Evolutionary conservation across 2,888 invertebrate genomes (phyloP).

Genomic region (Linhomoeus sp.): DNA sequence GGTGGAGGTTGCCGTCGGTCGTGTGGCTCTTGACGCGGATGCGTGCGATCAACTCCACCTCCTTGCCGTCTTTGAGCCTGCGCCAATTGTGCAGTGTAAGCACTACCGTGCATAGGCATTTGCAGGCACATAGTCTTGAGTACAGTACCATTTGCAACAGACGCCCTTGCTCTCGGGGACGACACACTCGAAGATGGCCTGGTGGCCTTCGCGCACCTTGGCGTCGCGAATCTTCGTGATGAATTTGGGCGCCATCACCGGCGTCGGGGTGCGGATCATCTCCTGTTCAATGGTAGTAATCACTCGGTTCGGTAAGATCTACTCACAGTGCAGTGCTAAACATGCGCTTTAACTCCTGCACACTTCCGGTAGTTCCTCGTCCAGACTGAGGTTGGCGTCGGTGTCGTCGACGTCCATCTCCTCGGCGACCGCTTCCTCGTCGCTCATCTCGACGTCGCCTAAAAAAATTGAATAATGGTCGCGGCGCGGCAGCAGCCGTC

Average conservation of each 20-base stretch:
- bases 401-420: constrained; percentile 13
- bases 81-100: too few species aligned
- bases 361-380: background rate
- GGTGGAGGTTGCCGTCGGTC: constrained; percentile 7
- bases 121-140: background rate
- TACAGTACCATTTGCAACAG: constrained; percentile 2
- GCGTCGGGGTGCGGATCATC: constrained; percentile 18
- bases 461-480: background rate
- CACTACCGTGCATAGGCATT: too few species aligned
- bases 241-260: constrained; percentile 26
- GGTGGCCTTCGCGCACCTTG: constrained; percentile 19
- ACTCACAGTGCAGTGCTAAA: too few species aligned
- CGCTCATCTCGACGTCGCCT: background rate
- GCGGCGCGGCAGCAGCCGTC: background rate
- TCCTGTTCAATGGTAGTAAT: too few species aligned
- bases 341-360: too few species aligned
- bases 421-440: constrained; percentile 16
- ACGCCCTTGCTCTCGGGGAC: constrained; percentile 26
- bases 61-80: constrained; percentile 51
- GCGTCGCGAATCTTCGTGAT: constrained; percentile 24
- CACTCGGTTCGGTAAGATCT: too few species aligned
- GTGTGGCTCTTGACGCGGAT: constrained; percentile 21
- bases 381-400: constrained; percentile 2
- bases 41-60: constrained; percentile 29
- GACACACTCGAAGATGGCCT: constrained; percentile 27